A percentile compares a stretch with the other conserved stretches of the same genome.
phyloP scores from a whole-genome alignment of 2,113 vertebrate genomes.

The human (Homo sapiens) region DNA sequence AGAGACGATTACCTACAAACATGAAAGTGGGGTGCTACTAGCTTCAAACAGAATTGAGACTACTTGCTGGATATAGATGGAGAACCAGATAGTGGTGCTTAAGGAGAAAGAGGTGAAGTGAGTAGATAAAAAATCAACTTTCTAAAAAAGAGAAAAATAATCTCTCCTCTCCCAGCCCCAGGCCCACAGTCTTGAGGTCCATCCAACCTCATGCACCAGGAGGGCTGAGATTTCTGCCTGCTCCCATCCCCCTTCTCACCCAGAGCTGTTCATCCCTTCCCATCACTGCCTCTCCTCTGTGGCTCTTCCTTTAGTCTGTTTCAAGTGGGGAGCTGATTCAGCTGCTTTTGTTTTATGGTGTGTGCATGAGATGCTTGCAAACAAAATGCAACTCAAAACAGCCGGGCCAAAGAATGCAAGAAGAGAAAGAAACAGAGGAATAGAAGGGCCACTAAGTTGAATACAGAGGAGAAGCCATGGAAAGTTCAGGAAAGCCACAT shows the following conservation, averaged over 20 bases:
- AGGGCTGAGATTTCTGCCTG: neutral
- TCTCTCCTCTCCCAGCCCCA: neutral
- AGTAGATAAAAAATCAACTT: neutral
- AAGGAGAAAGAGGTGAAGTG: neutral
- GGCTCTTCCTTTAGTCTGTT: neutral
- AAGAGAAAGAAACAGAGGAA: rapidly evolving
- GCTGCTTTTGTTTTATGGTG: neutral
- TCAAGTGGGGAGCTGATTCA: rapidly evolving
- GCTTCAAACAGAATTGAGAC: neutral
- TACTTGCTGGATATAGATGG: rapidly evolving
- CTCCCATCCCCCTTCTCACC: too few relatives aligned
- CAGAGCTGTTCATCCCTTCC: too few relatives aligned
- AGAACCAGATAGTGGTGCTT: neutral
- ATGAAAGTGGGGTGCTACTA: rapidly evolving
- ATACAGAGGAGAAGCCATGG: rapidly evolving
- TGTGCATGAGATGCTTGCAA: neutral
- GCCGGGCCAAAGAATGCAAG: neutral
- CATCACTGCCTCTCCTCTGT: neutral
- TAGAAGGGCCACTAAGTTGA: rapidly evolving
- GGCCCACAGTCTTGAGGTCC: neutral
- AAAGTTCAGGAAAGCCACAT: neutral
- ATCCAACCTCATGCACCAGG: rapidly evolving
- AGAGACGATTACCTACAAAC: too few relatives aligned
- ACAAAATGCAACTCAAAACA: neutral
- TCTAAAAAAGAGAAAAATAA: neutral